Conservation (phyloP, 2,113 vertebrate genomes). For the Phaetusa simplex region DNA sequence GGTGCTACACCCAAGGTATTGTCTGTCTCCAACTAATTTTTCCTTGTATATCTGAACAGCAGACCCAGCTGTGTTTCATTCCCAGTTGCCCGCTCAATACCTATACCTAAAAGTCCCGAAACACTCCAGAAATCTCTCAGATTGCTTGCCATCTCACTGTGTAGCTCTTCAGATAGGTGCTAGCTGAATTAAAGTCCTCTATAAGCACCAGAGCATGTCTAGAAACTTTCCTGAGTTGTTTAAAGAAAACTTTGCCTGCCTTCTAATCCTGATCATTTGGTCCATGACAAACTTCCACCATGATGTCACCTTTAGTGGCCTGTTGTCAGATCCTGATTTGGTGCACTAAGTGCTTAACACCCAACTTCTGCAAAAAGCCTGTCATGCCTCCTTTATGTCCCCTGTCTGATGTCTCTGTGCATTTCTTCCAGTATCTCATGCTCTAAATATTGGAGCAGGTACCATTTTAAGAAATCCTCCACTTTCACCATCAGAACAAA, state of each 20-base stretch:
- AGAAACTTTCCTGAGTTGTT: not conserved
- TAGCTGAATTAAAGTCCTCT: not conserved
- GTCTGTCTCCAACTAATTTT: not conserved
- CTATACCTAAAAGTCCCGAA: not conserved
- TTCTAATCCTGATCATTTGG: not conserved
- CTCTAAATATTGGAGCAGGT: not conserved
- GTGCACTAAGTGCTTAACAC: not conserved
- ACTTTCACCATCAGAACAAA: not conserved
- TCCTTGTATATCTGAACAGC: not conserved
- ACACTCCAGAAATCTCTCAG: not conserved
- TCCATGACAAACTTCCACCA: not conserved
- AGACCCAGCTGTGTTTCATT: not conserved
- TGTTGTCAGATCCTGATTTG: not conserved
- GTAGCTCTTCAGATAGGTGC: not conserved
- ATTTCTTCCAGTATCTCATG: not conserved
- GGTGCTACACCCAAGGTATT: not conserved
- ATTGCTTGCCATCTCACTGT: not conserved
- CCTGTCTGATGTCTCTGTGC: not conserved
- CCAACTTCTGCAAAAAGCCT: not conserved
- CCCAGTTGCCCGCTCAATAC: not conserved
- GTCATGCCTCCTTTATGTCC: not conserved
- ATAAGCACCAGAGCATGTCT: not conserved
- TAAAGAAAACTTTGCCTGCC: not conserved
- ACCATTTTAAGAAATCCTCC: not conserved
- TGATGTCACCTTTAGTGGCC: not conserved